These are phyloP conservation scores for Psittacus erithacus DNA, from an alignment of 2,113 vertebrate genomes.

Conservation along the genomic window DNA sequence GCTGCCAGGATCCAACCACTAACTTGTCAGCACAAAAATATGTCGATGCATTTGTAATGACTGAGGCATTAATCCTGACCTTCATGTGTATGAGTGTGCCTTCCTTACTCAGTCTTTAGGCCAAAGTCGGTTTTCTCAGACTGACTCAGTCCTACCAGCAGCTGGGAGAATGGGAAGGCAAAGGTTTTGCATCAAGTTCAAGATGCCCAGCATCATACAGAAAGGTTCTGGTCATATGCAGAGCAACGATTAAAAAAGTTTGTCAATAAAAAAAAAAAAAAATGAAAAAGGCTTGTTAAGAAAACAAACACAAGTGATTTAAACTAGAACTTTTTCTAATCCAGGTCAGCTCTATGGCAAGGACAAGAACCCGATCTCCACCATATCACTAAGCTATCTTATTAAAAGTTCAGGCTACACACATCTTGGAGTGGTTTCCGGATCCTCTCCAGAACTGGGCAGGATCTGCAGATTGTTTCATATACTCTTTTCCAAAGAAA, in stretches of 20 bases:
- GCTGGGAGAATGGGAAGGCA: background rate
- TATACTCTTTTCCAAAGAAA: background rate
- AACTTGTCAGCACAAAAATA: constrained; percentile 13
- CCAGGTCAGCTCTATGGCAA: background rate
- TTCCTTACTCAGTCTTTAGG: background rate
- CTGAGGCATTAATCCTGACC: background rate
- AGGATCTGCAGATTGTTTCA: background rate
- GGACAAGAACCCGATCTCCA: background rate
- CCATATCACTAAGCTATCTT: background rate
- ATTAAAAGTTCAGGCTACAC: background rate
- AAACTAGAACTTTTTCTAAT: background rate
- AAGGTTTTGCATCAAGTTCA: background rate
- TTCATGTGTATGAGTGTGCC: background rate
- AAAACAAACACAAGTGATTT: background rate
- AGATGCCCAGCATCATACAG: background rate
- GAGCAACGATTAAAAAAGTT: fast-evolving
- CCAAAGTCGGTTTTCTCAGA: background rate
- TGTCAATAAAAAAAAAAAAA: background rate
- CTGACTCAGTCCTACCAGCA: background rate
- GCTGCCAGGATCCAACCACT: background rate
- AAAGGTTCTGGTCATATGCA: background rate
- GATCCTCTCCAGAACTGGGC: background rate
- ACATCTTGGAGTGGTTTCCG: background rate
- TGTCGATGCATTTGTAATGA: background rate
- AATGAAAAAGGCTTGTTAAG: background rate